Conservation (phyloP, 2,888 invertebrate species). For the Pyrgus malvae region DNA sequence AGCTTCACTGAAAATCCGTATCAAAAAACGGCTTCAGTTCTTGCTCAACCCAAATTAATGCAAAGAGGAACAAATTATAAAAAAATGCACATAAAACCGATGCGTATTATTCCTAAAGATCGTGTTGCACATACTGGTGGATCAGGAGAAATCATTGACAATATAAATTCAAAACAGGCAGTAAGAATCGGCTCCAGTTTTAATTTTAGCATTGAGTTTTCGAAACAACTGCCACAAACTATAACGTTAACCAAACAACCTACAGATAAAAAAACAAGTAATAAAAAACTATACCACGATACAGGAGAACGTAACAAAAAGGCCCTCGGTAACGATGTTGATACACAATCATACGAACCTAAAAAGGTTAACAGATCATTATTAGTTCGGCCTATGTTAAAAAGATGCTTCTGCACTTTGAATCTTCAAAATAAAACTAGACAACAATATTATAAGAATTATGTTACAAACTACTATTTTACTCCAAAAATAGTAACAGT, state of each 20-base stretch:
- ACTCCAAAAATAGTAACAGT: too few species aligned
- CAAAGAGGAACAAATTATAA: slow-evolving; percentile 9
- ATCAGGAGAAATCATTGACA: background rate
- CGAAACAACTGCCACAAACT: slow-evolving; percentile 31
- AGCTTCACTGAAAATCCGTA: slow-evolving; percentile 26
- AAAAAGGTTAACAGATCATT: too few species aligned
- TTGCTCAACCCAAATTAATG: slow-evolving; percentile 7
- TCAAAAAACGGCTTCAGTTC: slow-evolving; percentile 8
- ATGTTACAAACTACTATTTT: too few species aligned
- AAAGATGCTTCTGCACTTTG: too few species aligned
- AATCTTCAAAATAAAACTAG: too few species aligned
- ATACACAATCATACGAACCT: too few species aligned
- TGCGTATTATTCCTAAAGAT: background rate
- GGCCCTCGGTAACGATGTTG: too few species aligned
- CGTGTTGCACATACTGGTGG: background rate
- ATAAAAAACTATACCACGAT: background rate
- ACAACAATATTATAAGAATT: too few species aligned
- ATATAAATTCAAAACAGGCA: slow-evolving; percentile 33
- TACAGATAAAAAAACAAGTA: background rate
- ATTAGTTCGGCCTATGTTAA: too few species aligned
- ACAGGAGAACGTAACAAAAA: too few species aligned
- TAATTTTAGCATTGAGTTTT: slow-evolving; percentile 46
- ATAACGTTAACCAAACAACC: background rate
- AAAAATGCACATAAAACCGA: background rate
- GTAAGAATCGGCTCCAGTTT: slow-evolving; percentile 44